Base-by-base conservation (phyloP, 2,888 invertebrate species). In the Cryptocephalus moraei region DNA sequence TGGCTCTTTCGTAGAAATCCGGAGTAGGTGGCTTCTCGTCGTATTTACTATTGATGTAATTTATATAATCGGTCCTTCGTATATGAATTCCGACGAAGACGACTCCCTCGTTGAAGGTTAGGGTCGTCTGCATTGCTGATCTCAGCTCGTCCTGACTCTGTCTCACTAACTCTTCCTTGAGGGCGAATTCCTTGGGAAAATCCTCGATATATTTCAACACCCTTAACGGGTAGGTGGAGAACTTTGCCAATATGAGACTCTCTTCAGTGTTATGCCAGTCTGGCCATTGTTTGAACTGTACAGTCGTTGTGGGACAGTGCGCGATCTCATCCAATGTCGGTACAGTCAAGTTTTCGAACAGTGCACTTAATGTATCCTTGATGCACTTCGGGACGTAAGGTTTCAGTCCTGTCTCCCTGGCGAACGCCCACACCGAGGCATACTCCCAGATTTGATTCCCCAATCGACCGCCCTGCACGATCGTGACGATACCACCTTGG, bases 21-120 rank as follows among this genome's bases (percentile, higher is more conserved):
- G 61, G 54, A 47, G 64, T 65, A 6, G 71, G 73, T n/a, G 72
- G 66, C 38, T 63, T 60, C 8, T 68, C 67, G 38, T 71, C 67
- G 44, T 74, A 64, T 54, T 75, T 77, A 47, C 73, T 67, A 72
- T 74, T 74, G 13, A 79, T 63, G 59, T 77, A 77, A 8, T 52
- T 70, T 33, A 74, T 67, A 59, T 78, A 78, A 62, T 79, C 79
- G 1, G 77, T n/a, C n/a, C n/a, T n/a, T n/a, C n/a, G n/a, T n/a
- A n/a, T n/a, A n/a, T n/a, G n/a, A n/a, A n/a, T n/a, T 78, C 47
- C 78, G 66, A 41, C 78, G 65, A 8, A 78, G 74, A 53, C 79
- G 79, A 38, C 79, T n/a, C n/a, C n/a, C n/a, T n/a, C n/a, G n/a
- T n/a, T n/a, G n/a, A n/a, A n/a, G n/a, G 69, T 43, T 76, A 76